phyloP scores from a whole-genome alignment of 1,140 invertebrate species.

The Aphaenogaster rudis region DNA sequence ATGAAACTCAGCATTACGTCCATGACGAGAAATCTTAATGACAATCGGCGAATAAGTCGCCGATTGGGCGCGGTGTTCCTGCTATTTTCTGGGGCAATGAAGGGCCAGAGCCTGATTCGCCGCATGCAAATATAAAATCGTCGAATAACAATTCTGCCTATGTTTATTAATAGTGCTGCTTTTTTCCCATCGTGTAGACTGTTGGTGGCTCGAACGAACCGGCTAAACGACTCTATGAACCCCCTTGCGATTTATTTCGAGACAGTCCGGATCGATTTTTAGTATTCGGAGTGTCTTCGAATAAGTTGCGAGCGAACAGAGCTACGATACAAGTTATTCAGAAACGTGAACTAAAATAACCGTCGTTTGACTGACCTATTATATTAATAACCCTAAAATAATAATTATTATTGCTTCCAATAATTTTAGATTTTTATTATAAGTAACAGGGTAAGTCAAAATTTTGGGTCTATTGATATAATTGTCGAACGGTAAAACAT shows the following conservation, averaged over 20 bases:
- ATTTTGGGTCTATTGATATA: not conserved
- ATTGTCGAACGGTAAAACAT: not conserved
- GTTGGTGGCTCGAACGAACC: slow-evolving; percentile 65
- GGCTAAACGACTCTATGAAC: slow-evolving; percentile 64
- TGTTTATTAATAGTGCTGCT: slow-evolving; percentile 74
- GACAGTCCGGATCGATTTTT: slow-evolving; percentile 51
- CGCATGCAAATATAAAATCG: slow-evolving; percentile 71
- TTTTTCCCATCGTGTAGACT: slow-evolving; percentile 66
- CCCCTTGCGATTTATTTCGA: slow-evolving; percentile 64
- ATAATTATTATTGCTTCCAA: not conserved
- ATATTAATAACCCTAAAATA: not conserved
- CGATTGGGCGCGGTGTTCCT: slow-evolving; percentile 50
- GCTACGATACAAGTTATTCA: not conserved
- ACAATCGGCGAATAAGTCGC: slow-evolving; percentile 55
- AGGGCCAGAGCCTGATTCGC: slow-evolving; percentile 11
- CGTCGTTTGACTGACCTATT: not conserved
- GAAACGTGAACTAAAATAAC: not conserved
- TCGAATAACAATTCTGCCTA: slow-evolving; percentile 70
- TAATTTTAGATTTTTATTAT: not conserved
- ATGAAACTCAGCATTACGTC: slow-evolving; percentile 48
- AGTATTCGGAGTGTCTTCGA: not conserved
- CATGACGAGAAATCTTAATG: slow-evolving; percentile 64
- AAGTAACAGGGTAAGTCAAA: not conserved
- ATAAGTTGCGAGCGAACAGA: not conserved
- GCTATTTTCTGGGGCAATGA: slow-evolving; percentile 36